Evolutionary conservation across 2,888 invertebrate species (phyloP), one percentile per base, ranked within the genome.

Genomic region (Heliconius charithonia): DNA sequence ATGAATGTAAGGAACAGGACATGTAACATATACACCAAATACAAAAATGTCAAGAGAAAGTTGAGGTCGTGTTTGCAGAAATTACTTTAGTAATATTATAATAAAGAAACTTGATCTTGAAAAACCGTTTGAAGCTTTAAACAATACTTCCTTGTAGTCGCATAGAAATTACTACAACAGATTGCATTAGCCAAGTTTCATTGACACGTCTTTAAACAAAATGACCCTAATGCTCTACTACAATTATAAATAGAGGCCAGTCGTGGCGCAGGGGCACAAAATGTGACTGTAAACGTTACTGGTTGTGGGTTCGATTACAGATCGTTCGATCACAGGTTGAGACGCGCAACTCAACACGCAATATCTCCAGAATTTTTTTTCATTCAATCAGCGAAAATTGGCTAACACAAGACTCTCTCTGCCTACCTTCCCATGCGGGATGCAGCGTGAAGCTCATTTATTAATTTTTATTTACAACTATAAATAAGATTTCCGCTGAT

Each of bases 401-500:
- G n/a, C n/a, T 37, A 10, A 37, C 37, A 37, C 37, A 9, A 32
- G 9, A 9, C 37, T 37, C 10, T 10, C 9, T 37, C 37, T 37
- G 37, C 10, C 37, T 37, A 9, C 9, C 9, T 37, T 1, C 37
- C 9, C 9, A 6, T 32, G 32, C 32, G 9, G 10, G 37, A 37
- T 37, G 10, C 37, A 37, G 37, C 1, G 37, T 37, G 37, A 37
- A 37, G 37, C 37, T 37, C 1, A 37, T 10, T 37, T 37, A 37
- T 37, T 32, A 9, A 9, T 32, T 37, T 37, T 37, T 37, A 37
- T 37, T 37, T 10, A 37, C 2, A 45, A 59, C 77, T 80, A 81
- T 76, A 78, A 80, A 70, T 74, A 79, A 76, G 41, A 79, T 75
- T 81, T 81, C 81, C 81, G 80, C 78, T 76, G 84, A 85, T 82